Evolutionary conservation across 2,888 invertebrate genomes (phyloP).

Genomic region (Limnephilus lunatus): DNA sequence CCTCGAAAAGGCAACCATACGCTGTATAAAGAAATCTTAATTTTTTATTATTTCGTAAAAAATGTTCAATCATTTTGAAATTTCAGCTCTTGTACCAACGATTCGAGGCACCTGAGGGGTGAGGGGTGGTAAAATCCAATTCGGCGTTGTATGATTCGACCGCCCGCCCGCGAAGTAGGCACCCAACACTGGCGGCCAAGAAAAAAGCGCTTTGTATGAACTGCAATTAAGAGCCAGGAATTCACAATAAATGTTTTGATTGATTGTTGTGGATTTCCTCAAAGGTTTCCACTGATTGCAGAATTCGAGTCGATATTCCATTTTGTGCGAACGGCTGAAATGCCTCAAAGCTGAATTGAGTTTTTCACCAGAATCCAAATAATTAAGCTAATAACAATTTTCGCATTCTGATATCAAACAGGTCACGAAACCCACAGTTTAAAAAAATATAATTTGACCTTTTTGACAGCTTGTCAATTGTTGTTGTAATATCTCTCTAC

Average conservation of each 20-base stretch:
- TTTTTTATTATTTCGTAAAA: too few relatives aligned
- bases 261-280: conserved; percentile 25
- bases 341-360: not conserved
- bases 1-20: too few relatives aligned
- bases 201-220: conserved; percentile 42
- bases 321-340: not conserved
- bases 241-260: conserved; percentile 23
- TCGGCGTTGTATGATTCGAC: conserved; percentile 48
- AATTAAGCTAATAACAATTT: not conserved
- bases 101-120: not conserved
- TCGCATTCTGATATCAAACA: not conserved
- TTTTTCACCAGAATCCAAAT: not conserved
- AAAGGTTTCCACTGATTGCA: conserved; percentile 11
- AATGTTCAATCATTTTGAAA: too few relatives aligned
- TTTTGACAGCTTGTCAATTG: too few relatives aligned
- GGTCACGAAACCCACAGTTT: too few relatives aligned
- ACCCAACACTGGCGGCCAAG: not conserved
- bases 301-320: not conserved
- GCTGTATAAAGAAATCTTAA: too few relatives aligned
- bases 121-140: conserved; percentile 41
- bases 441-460: too few relatives aligned
- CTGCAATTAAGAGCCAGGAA: conserved; percentile 37
- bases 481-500: too few relatives aligned
- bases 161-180: not conserved
- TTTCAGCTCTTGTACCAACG: not conserved